These are phyloP conservation scores for Poecilia wingei DNA, from an alignment of 2,797 vertebrate genomes.

Conservation along the genomic window DNA sequence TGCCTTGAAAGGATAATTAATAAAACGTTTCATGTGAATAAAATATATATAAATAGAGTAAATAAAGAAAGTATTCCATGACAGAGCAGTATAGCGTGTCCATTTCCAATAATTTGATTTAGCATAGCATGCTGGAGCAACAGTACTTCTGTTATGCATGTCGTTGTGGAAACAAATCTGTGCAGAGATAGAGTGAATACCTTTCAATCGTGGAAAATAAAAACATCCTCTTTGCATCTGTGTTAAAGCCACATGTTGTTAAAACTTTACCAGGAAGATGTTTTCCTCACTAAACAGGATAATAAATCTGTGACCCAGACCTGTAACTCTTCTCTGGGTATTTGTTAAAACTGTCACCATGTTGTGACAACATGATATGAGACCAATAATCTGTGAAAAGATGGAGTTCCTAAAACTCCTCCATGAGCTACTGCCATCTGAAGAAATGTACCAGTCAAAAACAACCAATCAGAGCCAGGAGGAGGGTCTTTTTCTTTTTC, in stretches of 20 bases:
- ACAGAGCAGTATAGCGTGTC: too few species aligned
- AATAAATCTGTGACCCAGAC: neutral
- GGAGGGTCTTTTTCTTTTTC: too few species aligned
- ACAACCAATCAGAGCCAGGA: too few species aligned
- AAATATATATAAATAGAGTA: neutral
- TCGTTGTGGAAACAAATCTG: constrained; percentile 1
- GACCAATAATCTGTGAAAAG: too few species aligned
- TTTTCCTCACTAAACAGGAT: neutral
- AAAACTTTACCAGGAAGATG: neutral
- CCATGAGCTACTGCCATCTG: too few species aligned
- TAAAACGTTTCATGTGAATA: neutral
- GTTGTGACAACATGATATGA: too few species aligned
- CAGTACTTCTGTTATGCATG: neutral
- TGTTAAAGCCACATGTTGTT: neutral
- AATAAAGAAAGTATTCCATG: neutral
- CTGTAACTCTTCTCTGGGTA: neutral
- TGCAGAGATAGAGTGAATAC: neutral
- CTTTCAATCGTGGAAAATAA: neutral
- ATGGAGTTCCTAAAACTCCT: too few species aligned
- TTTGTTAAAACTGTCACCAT: neutral
- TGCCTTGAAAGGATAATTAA: neutral
- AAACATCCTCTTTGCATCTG: neutral
- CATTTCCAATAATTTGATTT: neutral
- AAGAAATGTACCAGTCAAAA: too few species aligned
- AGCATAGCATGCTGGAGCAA: neutral